Conservation (phyloP, 2,797 vertebrate species). For the Cynopterus sphinx region DNA sequence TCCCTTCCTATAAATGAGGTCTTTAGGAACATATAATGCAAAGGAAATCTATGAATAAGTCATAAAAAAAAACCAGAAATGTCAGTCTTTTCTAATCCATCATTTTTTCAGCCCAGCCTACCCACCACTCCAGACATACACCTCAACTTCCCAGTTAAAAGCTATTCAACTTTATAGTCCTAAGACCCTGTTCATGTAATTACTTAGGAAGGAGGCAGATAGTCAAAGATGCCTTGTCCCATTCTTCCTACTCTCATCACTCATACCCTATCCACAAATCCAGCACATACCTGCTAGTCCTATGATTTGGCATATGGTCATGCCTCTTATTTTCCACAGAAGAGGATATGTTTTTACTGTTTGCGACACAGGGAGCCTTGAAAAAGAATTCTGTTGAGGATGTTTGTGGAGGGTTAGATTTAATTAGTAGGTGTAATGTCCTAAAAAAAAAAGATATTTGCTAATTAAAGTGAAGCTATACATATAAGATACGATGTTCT, state of each 20-base stretch:
- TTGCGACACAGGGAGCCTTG: neutral
- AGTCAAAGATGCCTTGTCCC: neutral
- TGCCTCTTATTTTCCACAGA: neutral
- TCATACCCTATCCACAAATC: accelerated
- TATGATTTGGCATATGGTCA: neutral
- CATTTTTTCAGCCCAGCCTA: neutral
- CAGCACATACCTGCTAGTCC: accelerated
- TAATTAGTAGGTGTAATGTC: neutral
- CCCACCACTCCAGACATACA: neutral
- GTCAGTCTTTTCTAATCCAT: neutral
- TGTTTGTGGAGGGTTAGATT: neutral
- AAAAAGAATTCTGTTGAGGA: neutral
- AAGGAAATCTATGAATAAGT: neutral
- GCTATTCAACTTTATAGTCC: neutral
- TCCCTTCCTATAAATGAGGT: neutral
- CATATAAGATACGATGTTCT: neutral
- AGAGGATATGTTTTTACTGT: neutral
- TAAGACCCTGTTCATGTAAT: neutral
- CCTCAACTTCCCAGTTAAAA: neutral
- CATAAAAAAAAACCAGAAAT: neutral
- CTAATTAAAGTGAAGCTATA: neutral
- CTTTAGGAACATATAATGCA: neutral
- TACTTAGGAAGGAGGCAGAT: neutral
- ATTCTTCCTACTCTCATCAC: neutral
- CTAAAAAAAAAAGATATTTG: neutral